Evolutionary conservation across 2,113 vertebrate genomes (phyloP), one percentile per base, ranked within the genome.

Genomic region (Pseudorhombus dupliciocellatus): DNA sequence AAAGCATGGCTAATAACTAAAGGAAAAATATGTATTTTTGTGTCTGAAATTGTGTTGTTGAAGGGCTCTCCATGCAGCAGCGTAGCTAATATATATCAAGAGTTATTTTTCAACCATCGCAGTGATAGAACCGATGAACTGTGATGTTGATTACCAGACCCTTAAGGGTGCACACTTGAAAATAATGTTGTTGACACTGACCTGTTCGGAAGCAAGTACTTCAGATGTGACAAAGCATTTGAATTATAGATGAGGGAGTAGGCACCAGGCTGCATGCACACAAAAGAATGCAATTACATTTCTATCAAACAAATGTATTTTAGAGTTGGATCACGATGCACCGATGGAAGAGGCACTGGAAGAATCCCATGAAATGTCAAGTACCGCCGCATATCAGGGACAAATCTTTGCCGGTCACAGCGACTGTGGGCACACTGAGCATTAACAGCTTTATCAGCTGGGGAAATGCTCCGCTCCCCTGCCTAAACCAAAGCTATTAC

Each of bases 331-430:
- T 87, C 85, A 79, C 50, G 63, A 81, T 74, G 66, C 66, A 75
- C 65, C 75, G 84, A 87, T 80, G 85, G 87, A 90, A 86, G 85
- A 84, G 80, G 80, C 77, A 70, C 66, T 66, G 69, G 69, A 65
- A 51, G 75, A 84, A 89, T 87, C 89, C 88, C 66, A 79, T 84
- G 85, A 93, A 93, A 93, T 93, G 93, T 93, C 93, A 94, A 93
- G 92, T 92, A 26, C 81, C 37, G 83, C 87, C 83, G 88, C 77
- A 84, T 77, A 81, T 76, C 67, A 80, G 84, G 85, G 82, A 84
- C 81, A 80, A 18, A 60, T 79, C 74, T 69, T 68, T 46, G 70
- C 77, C 64, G 67, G 85, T 87, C 86, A 78, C 85, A 90, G 79
- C 79, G 52, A 82, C 73, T 79, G 80, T 70, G 44, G 86, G 80